A percentile compares a stretch with the other conserved stretches of the same genome.
phyloP scores from a whole-genome alignment of 2,888 invertebrate species.

The Caenorhabditis parvicauda region DNA sequence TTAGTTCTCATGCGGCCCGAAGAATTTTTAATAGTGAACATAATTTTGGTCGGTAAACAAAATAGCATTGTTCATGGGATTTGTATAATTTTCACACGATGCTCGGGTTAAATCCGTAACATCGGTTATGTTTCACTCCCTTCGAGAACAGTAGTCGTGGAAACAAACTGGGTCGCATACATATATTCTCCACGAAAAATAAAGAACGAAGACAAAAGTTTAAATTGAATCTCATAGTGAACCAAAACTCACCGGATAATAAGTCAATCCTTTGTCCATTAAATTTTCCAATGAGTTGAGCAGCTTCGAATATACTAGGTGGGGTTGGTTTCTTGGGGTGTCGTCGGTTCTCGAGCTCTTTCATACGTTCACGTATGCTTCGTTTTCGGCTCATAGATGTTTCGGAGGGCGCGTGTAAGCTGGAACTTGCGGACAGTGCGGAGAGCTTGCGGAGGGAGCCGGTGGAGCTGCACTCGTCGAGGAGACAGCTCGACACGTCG shows the following conservation, averaged over 20 bases:
- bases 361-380: constrained; percentile 39
- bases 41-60: too few relatives aligned
- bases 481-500: constrained; percentile 26
- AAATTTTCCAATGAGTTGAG: constrained; percentile 41
- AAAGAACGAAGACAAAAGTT: too few relatives aligned
- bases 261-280: constrained; percentile 48
- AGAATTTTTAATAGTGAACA: too few relatives aligned
- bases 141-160: too few relatives aligned
- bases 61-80: too few relatives aligned
- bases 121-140: too few relatives aligned
- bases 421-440: constrained; percentile 26
- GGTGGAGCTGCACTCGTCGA: constrained; percentile 27
- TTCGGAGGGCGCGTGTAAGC: constrained; percentile 32
- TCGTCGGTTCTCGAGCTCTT: constrained; percentile 28
- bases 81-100: too few relatives aligned
- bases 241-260: constrained; percentile 42
- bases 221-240: too few relatives aligned
- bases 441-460: constrained; percentile 24
- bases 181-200: too few relatives aligned
- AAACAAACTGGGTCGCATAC: too few relatives aligned
- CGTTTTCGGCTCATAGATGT: constrained; percentile 38
- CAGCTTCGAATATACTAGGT: constrained; percentile 46
- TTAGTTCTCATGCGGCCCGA: too few relatives aligned
- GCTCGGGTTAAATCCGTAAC: too few relatives aligned
- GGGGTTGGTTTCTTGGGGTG: constrained; percentile 41